Evolutionary conservation across 1,140 invertebrate species (phyloP).

Genomic region (Paracyclopina nana): DNA sequence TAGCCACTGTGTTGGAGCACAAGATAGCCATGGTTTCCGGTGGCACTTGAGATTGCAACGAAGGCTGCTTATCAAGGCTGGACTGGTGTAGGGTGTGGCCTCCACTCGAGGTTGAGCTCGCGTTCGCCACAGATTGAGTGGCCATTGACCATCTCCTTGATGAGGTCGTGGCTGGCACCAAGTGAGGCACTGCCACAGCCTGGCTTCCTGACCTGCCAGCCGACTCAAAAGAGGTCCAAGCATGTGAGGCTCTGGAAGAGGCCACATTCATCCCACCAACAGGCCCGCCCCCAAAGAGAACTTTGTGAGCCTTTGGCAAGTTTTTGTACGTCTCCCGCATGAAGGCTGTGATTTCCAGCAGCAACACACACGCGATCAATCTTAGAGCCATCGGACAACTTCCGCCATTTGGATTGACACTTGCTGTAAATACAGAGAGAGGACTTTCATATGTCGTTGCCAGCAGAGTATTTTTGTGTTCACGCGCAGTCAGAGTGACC

Average conservation of each 20-base stretch:
- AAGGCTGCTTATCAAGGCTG: constrained; percentile 15
- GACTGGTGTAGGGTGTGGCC: constrained; percentile 32
- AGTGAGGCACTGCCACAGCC: no score
- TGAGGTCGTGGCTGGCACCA: constrained; percentile 1
- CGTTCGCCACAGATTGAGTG: constrained; percentile 12
- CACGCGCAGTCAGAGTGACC: no score
- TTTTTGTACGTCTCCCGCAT: constrained; percentile 77
- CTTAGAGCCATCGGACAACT: constrained; percentile 77
- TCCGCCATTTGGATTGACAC: constrained; percentile 59
- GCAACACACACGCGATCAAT: constrained; percentile 70
- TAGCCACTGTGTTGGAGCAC: no score
- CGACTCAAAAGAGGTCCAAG: constrained; percentile 18
- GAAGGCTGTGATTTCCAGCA: constrained; percentile 92
- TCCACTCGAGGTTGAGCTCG: constrained; percentile 17
- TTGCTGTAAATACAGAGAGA: constrained; percentile 25
- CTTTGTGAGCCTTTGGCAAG: constrained; percentile 26
- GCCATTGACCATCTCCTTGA: constrained; percentile 11
- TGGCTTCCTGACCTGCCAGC: background rate
- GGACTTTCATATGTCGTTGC: no score
- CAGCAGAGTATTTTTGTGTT: no score
- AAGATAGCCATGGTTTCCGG: no score
- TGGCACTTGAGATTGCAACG: no score
- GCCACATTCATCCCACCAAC: constrained; percentile 24
- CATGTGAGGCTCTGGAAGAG: constrained; percentile 21
- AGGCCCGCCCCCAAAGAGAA: constrained; percentile 27